Percentiles rank a stretch among this genome's conserved stretches.
phyloP scores from a whole-genome alignment of 2,797 vertebrate genomes.

The Pristis pectinata region DNA sequence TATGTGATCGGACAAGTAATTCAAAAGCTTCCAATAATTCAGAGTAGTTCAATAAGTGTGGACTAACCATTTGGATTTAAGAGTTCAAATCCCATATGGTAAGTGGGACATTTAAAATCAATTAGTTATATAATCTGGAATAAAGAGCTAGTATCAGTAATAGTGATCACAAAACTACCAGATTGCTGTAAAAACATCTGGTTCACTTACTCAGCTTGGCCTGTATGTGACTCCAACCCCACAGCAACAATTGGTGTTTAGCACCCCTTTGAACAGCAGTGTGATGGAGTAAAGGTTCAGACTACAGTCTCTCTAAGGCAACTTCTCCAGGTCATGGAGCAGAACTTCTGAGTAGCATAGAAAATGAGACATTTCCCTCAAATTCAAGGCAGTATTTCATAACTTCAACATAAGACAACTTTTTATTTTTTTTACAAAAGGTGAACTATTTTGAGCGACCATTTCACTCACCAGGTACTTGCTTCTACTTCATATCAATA shows the following conservation, averaged over 20 bases:
- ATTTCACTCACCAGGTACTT: not conserved
- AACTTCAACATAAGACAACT: not conserved
- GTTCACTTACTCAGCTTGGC: no score
- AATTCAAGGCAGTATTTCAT: not conserved
- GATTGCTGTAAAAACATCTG: no score
- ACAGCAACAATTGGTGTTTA: not conserved
- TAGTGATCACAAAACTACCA: no score
- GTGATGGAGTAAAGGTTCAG: not conserved
- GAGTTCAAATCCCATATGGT: no score
- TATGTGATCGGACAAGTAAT: no score
- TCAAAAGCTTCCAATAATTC: no score
- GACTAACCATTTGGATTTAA: no score
- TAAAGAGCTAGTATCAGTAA: no score
- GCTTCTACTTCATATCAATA: not conserved
- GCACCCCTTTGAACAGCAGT: not conserved
- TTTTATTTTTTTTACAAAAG: not conserved
- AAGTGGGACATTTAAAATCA: no score
- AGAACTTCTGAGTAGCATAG: not conserved
- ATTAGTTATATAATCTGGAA: no score
- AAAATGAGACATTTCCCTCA: not conserved
- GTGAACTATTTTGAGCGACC: not conserved
- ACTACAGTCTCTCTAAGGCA: not conserved
- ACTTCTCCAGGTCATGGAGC: not conserved
- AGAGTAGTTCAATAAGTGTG: no score
- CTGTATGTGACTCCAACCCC: no score